Conservation (phyloP, 2,888 invertebrate genomes). For the Dasypolia templi region DNA sequence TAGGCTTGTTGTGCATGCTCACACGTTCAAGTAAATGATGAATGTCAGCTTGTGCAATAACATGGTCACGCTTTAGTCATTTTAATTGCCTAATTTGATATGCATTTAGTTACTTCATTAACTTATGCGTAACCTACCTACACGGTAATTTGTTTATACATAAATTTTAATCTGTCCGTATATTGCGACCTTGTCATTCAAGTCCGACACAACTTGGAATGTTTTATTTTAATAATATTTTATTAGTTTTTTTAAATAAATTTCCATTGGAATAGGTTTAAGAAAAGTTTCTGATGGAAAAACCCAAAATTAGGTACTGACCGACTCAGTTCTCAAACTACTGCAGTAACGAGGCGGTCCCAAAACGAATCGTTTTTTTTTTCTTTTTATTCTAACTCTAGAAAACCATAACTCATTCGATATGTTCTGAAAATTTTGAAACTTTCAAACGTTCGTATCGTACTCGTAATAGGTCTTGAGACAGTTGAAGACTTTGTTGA, state of each 20-base stretch:
- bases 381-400: neutral
- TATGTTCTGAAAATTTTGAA: slow-evolving; percentile 5
- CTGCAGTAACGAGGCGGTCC: neutral
- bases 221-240: neutral
- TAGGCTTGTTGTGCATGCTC: neutral
- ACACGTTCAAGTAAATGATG: neutral
- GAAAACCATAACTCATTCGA: neutral
- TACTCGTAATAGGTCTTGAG: neutral
- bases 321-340: neutral
- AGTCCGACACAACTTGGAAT: neutral
- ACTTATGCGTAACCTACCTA: neutral
- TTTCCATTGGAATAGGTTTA: neutral
- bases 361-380: neutral
- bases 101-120: slow-evolving; percentile 25
- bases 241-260: neutral
- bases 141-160: slow-evolving; percentile 21
- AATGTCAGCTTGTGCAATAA: neutral
- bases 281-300: neutral
- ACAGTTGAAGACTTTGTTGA: slow-evolving; percentile 11
- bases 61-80: neutral
- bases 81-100: slow-evolving; percentile 30
- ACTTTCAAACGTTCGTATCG: neutral
- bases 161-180: neutral
- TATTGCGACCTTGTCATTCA: no score
- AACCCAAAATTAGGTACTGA: neutral